Conservation (phyloP, 2,797 vertebrate genomes). For the Myotis pilosus region DNA sequence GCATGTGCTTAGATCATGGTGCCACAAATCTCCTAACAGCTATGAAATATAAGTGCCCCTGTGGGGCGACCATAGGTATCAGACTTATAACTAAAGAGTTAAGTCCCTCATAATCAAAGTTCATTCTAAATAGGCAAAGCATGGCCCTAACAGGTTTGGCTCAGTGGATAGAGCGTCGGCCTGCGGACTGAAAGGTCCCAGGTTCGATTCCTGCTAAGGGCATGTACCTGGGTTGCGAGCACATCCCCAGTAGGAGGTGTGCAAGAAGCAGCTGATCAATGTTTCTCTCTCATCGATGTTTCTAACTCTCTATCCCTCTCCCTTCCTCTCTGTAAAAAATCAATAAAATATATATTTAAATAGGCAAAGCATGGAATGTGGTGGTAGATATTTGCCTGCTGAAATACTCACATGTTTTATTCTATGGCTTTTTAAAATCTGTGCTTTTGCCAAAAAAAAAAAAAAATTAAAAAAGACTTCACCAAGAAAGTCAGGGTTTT, state of each 20-base stretch:
- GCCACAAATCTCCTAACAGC: not conserved
- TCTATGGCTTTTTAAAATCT: slow-evolving; percentile 34
- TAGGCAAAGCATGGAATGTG: not conserved
- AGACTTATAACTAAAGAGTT: not conserved
- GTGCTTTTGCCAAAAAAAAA: not conserved
- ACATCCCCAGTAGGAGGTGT: no score
- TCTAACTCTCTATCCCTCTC: no score
- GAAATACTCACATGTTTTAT: not conserved
- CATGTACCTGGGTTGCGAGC: no score
- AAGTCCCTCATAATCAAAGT: slow-evolving; percentile 8
- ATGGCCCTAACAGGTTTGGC: no score
- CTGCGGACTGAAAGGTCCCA: no score
- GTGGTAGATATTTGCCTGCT: not conserved
- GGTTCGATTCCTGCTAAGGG: no score
- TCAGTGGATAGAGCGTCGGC: no score
- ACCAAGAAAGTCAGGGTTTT: not conserved
- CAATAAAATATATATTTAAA: no score
- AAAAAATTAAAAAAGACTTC: slow-evolving; percentile 22
- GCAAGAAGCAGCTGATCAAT: no score
- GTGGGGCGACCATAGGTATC: not conserved
- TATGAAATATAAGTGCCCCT: not conserved
- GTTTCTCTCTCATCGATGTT: no score
- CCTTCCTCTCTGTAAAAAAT: no score
- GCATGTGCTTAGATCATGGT: not conserved
- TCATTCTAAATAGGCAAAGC: slow-evolving; percentile 20